phyloP scores from a whole-genome alignment of 2,797 vertebrate species.

The Knipowitschia caucasica region DNA sequence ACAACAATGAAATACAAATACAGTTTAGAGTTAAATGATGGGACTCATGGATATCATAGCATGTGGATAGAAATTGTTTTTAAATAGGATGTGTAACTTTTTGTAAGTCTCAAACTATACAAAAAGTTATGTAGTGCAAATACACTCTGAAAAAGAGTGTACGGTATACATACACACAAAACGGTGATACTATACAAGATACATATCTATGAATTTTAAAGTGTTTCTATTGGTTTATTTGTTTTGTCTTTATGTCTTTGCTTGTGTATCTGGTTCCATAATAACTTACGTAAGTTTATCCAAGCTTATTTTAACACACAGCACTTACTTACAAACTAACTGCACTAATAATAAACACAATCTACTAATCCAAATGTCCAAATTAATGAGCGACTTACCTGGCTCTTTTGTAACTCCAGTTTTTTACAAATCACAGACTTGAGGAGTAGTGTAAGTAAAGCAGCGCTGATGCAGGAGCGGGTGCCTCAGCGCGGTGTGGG shows the following conservation, averaged over 20 bases:
- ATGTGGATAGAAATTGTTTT: no score
- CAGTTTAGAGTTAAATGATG: no score
- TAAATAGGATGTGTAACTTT: no score
- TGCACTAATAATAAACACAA: not conserved
- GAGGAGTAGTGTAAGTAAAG: slow-evolving; percentile 12
- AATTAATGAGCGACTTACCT: not conserved
- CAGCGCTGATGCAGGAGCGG: not conserved
- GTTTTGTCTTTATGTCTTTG: not conserved
- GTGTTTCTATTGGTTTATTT: not conserved
- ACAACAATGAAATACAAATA: no score
- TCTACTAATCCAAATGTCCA: not conserved
- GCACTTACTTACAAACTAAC: not conserved
- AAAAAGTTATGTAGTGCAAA: no score
- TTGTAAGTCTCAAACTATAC: no score
- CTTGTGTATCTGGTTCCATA: not conserved
- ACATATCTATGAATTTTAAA: no score
- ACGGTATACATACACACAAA: no score
- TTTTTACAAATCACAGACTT: not conserved
- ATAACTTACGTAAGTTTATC: not conserved
- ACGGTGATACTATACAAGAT: no score
- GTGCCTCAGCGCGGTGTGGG: slow-evolving; percentile 20
- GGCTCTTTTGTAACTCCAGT: not conserved
- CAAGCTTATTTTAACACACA: not conserved
- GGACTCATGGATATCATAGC: no score
- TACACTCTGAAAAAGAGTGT: no score